Evolutionary conservation across 2,113 vertebrate genomes (phyloP).

Genomic region (Nestor notabilis): DNA sequence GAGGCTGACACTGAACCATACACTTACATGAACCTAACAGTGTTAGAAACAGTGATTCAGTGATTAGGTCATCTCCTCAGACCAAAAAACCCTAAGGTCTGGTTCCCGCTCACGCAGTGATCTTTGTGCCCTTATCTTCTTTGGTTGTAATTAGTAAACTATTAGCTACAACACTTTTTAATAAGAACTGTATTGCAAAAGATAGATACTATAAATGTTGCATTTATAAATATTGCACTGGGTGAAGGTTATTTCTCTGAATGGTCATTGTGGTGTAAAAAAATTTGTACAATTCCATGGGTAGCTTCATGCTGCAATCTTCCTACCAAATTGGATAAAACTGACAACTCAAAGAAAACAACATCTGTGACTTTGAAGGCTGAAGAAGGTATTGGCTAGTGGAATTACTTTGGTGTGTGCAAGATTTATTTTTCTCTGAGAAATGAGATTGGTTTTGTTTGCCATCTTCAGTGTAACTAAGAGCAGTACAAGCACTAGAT

Average conservation of each 20-base stretch:
- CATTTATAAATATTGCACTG: background rate
- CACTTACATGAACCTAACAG: background rate
- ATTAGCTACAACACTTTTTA: background rate
- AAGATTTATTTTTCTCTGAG: background rate
- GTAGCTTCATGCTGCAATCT: background rate
- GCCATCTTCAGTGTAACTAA: background rate
- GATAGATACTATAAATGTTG: background rate
- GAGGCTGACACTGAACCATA: background rate
- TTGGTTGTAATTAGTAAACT: background rate
- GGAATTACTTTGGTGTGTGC: background rate
- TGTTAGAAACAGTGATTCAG: background rate
- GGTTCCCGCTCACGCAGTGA: background rate
- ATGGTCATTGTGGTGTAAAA: background rate
- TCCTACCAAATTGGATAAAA: constrained; percentile 18
- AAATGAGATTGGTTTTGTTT: constrained; percentile 44
- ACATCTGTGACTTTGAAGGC: constrained; percentile 9
- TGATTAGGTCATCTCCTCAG: background rate
- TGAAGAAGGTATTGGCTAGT: background rate
- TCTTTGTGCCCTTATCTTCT: background rate
- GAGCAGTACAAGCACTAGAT: background rate
- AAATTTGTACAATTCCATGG: background rate
- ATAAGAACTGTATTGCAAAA: background rate
- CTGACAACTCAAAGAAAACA: constrained; percentile 7
- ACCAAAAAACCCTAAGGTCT: background rate
- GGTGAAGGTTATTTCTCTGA: background rate